phyloP scores from a whole-genome alignment of 2,797 vertebrate genomes.

The Paedocypris micromegethes region DNA sequence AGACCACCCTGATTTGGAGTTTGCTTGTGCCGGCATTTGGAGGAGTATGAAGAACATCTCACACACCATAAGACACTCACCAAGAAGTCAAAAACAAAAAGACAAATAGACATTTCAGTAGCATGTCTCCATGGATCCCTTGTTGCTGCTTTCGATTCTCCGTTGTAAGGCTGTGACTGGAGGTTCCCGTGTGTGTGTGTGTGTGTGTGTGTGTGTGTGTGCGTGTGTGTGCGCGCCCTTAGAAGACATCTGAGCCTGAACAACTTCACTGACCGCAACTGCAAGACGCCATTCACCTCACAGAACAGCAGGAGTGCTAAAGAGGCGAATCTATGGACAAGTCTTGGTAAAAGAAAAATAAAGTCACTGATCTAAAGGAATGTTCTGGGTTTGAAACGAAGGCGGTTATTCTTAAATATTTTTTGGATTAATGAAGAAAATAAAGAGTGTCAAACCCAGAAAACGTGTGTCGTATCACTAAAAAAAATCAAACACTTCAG shows the following conservation, averaged over 20 bases:
- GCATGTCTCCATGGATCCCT: conserved; percentile 78
- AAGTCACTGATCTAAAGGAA: background rate
- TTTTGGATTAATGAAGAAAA: no score
- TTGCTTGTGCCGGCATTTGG: conserved; percentile 70
- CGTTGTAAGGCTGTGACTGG: conserved; percentile 56
- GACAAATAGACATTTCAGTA: conserved; percentile 70
- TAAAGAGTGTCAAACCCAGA: no score
- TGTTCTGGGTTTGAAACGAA: background rate
- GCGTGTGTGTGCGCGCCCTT: conserved; percentile 7
- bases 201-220: conserved; percentile 27
- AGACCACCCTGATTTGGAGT: conserved; percentile 23
- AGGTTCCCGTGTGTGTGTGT: conserved; percentile 39
- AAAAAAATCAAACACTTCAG: background rate
- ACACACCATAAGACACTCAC: conserved; percentile 73
- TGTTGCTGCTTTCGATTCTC: conserved; percentile 86
- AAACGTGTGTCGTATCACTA: no score
- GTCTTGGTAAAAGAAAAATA: background rate
- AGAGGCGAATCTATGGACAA: background rate
- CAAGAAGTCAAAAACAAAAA: conserved; percentile 61
- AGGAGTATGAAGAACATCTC: conserved; percentile 73
- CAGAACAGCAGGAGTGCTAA: no score
- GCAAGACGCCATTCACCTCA: no score
- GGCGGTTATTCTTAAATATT: no score
- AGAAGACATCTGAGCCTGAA: background rate
- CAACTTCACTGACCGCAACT: no score